Base-by-base conservation (phyloP, 2,797 vertebrate species). In the Hozukius guyotensis region DNA sequence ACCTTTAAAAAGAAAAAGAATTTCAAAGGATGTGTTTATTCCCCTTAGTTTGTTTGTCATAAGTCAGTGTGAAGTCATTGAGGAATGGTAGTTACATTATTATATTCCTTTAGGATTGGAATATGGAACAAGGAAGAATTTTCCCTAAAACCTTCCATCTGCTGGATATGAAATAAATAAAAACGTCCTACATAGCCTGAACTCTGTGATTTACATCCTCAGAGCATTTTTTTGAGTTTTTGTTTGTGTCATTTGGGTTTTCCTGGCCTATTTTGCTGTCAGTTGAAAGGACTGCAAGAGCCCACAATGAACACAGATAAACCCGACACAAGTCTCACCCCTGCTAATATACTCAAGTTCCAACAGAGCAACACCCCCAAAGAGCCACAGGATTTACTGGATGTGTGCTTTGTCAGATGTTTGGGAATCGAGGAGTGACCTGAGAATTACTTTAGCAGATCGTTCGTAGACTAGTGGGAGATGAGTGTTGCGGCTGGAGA, bases 401-500 rank as follows among this genome's bases (percentile, higher is more conserved):
- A 42, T 79, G 49, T 78, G 31, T 85, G 79, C 38, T 76, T 81
- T 82, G 79, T 87, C 75, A 88, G 79, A 83, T 83, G 64, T 80
- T 85, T 84, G 62, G 68, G 69, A 85, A 78, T 72, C 31, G 32
- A 61, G 73, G 78, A 85, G 56, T 85, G 84, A 85, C 61, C 80
- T 53, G 68, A 32, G 81, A 85, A 92, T 90, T 75, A 80, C 88
- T 86, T 84, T 71, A 87, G 72, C 88, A 90, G 78, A 84, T 84
- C 46, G 46, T 66, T 89, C 64, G 71, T 83, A 67, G 78, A 46
- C 65, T 80, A 83, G 69, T 76, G 75, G 59, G 85, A 86, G 82
- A 81, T 75, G 49, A 61, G 66, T 52, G 59, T 72, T 61, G 55
- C 49, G 62, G 61, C 67, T 68, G 16, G 24, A 34, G 55, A 56